Conservation (phyloP, 1,140 invertebrate genomes). For the Lasaia peninsularis region DNA sequence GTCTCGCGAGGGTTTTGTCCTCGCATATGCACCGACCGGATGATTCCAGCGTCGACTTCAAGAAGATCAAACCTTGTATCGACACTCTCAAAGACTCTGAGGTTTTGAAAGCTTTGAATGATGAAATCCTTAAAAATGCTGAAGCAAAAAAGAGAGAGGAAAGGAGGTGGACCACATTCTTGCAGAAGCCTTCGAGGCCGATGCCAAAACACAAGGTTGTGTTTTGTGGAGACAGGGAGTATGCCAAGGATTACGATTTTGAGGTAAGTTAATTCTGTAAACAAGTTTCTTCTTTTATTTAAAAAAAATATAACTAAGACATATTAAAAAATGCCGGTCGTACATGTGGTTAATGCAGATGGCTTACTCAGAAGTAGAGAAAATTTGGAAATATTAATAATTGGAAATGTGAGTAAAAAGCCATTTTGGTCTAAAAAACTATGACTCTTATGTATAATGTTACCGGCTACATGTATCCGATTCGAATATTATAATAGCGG, state of each 20-base stretch:
- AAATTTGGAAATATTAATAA: too few species aligned
- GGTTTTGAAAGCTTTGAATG: constrained; percentile 82
- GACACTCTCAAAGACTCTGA: constrained; percentile 83
- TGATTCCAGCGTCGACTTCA: constrained; percentile 80
- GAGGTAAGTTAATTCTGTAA: constrained; percentile 26
- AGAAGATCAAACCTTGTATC: constrained; percentile 81
- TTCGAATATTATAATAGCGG: too few species aligned
- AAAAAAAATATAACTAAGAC: too few species aligned
- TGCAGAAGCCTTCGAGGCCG: constrained; percentile 83
- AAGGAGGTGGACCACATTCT: constrained; percentile 83
- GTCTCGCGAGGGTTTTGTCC: constrained; percentile 47
- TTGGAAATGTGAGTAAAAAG: too few species aligned
- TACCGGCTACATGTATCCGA: too few species aligned
- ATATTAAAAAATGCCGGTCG: too few species aligned
- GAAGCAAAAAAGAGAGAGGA: constrained; percentile 76
- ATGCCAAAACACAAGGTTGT: constrained; percentile 76
- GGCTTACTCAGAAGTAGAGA: too few species aligned
- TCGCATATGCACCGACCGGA: constrained; percentile 57
- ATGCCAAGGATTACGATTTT: constrained; percentile 22
- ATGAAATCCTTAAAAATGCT: constrained; percentile 67
- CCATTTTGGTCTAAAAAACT: too few species aligned
- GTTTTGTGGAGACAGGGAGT: constrained; percentile 33
- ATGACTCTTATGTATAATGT: too few species aligned
- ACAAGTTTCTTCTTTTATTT: too few species aligned
- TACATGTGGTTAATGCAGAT: too few species aligned